These are phyloP conservation scores for Formica aserva DNA, from an alignment of 2,888 invertebrate species.

Conservation along the genomic window DNA sequence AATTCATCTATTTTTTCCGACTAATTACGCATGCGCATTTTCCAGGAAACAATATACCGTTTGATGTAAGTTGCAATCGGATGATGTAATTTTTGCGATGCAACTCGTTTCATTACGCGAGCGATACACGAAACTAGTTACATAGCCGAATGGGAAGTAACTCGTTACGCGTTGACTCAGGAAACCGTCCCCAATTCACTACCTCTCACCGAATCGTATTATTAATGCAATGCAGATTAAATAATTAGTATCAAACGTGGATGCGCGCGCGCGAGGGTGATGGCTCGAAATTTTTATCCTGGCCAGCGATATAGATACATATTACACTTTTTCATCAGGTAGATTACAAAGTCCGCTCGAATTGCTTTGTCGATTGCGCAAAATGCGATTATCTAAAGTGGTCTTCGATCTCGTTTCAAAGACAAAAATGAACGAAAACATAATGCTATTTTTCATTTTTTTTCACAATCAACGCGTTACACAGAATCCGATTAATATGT, in stretches of 20 bases:
- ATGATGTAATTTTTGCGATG: conserved; percentile 61
- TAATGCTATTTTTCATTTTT: conserved; percentile 27
- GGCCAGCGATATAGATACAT: not conserved
- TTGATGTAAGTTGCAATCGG: conserved; percentile 50
- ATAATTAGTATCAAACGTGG: conserved; percentile 58
- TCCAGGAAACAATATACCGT: conserved; percentile 13
- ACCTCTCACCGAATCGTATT: conserved; percentile 61
- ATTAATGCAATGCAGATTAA: conserved; percentile 56
- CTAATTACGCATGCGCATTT: conserved; percentile 20
- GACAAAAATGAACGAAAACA: conserved; percentile 56
- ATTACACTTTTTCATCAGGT: conserved; percentile 16
- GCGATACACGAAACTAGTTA: conserved; percentile 60
- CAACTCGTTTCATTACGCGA: conserved; percentile 60
- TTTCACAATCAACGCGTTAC: not conserved
- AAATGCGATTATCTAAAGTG: conserved; percentile 62
- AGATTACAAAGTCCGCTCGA: conserved; percentile 54
- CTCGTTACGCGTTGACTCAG: conserved; percentile 70
- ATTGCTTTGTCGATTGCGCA: conserved; percentile 55
- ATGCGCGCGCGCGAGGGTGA: conserved; percentile 8
- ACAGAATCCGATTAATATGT: not conserved
- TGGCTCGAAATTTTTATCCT: not conserved
- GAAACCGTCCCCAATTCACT: conserved; percentile 72
- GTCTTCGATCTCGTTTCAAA: conserved; percentile 55
- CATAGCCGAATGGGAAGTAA: conserved; percentile 71
- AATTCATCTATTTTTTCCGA: conserved; percentile 16